phyloP scores from a whole-genome alignment of 92 coral and sea anemone species.

The Anthopleura xanthogrammica region DNA sequence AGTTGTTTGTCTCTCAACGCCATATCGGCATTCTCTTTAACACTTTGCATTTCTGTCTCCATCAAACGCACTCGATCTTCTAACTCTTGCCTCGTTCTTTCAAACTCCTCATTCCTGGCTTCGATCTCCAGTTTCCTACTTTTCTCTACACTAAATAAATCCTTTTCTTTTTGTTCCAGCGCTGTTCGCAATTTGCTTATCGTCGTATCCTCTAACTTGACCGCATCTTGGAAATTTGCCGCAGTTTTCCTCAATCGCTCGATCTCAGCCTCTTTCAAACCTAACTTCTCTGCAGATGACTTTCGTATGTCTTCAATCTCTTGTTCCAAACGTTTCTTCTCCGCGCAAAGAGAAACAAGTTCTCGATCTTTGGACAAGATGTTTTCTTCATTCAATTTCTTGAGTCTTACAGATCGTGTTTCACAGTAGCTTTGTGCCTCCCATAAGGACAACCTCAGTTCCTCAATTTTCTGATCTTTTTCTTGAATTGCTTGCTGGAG shows the following conservation, averaged over 20 bases:
- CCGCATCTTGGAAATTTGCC: conserved; percentile 34
- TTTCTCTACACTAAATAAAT: background rate
- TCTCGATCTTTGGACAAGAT: conserved; percentile 27
- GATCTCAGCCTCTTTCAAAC: conserved; percentile 32
- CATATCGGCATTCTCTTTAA: conserved; percentile 28
- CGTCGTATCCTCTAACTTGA: conserved; percentile 24
- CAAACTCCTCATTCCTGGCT: conserved; percentile 12
- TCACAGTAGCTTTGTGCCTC: conserved; percentile 56
- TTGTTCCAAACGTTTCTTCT: conserved; percentile 14
- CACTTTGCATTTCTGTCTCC: conserved; percentile 43
- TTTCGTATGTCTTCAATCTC: conserved; percentile 22
- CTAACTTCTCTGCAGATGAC: background rate
- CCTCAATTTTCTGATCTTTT: conserved; percentile 61
- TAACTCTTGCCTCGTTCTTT: conserved; percentile 33
- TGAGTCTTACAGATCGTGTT: conserved; percentile 41
- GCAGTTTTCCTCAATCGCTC: conserved; percentile 26
- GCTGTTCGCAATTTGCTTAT: conserved; percentile 9
- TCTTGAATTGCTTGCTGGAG: conserved; percentile 56
- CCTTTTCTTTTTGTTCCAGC: conserved; percentile 28
- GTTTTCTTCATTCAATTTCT: conserved; percentile 37
- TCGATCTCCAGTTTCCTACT: conserved; percentile 2
- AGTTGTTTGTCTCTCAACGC: conserved; percentile 42
- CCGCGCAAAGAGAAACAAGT: conserved; percentile 30
- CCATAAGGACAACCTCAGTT: conserved; percentile 50
- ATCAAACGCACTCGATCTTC: conserved; percentile 44